These are phyloP conservation scores for Cercopithecus mitis DNA, from an alignment of 2,797 vertebrate genomes.

Conservation along the genomic window DNA sequence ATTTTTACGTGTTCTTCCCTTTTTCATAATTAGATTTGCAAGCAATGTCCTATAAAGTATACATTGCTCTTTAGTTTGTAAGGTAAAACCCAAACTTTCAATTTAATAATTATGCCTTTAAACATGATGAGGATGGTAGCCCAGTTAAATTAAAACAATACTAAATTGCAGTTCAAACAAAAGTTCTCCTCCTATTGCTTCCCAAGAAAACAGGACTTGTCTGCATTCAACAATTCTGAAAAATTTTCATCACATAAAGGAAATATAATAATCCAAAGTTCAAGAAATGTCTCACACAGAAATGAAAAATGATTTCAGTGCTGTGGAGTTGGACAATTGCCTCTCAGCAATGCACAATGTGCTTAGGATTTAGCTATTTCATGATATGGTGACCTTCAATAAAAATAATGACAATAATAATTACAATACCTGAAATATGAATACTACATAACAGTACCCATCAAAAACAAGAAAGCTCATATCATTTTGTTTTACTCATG, in stretches of 20 bases:
- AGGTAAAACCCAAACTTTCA: not conserved
- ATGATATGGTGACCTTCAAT: not conserved
- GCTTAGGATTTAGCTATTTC: not conserved
- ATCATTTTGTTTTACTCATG: slow-evolving; percentile 41
- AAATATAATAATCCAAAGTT: slow-evolving; percentile 41
- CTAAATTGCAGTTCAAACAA: not conserved
- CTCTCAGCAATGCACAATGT: not conserved
- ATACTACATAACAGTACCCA: not conserved
- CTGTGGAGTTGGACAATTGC: not conserved
- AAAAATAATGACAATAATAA: not conserved
- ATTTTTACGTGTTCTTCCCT: not conserved
- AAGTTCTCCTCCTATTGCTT: not conserved
- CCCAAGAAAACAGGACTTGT: not conserved
- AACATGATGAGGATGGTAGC: not conserved
- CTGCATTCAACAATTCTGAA: not conserved
- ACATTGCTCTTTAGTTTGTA: not conserved
- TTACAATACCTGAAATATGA: not conserved
- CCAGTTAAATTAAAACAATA: not conserved
- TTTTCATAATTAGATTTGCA: not conserved
- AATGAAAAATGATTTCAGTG: slow-evolving; percentile 47
- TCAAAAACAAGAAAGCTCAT: not conserved
- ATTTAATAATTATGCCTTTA: not conserved
- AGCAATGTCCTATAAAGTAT: not conserved
- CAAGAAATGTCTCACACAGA: slow-evolving; percentile 29
- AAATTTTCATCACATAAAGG: slow-evolving; percentile 6